phyloP scores from a whole-genome alignment of 2,888 invertebrate genomes.

The Heliconius charithonia region DNA sequence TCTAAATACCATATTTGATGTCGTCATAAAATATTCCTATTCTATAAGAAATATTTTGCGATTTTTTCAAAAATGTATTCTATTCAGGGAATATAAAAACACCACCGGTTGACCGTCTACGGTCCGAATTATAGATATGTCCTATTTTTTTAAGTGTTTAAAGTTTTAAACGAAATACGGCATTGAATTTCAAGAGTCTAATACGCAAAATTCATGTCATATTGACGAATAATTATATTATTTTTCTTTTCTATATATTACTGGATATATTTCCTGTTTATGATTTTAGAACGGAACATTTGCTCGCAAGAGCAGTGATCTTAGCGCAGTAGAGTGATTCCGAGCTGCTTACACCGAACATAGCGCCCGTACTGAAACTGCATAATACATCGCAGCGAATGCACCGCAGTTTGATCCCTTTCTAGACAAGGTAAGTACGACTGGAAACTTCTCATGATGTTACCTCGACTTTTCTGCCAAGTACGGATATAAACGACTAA shows the following conservation, averaged over 20 bases:
- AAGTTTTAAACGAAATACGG: too few relatives aligned
- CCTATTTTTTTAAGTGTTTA: too few relatives aligned
- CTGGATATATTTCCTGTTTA: conserved; percentile 55
- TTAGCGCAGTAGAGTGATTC: conserved; percentile 70
- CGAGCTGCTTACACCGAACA: conserved; percentile 73
- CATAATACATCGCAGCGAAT: conserved; percentile 82
- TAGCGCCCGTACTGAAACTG: conserved; percentile 69
- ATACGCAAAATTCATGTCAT: too few relatives aligned
- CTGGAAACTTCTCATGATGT: conserved; percentile 78
- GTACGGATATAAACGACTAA: conserved; percentile 73
- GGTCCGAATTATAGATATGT: too few relatives aligned
- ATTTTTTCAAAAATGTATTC: too few relatives aligned
- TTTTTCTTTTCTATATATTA: neutral
- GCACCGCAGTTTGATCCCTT: conserved; percentile 82
- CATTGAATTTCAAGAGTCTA: too few relatives aligned
- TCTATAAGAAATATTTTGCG: too few relatives aligned
- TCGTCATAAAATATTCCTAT: too few relatives aligned
- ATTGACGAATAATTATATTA: too few relatives aligned
- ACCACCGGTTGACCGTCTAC: too few relatives aligned
- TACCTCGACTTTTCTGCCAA: conserved; percentile 75
- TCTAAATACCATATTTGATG: neutral
- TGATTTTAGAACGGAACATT: conserved; percentile 74
- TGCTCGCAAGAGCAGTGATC: conserved; percentile 69
- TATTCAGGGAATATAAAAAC: too few relatives aligned
- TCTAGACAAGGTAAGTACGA: conserved; percentile 81